These are phyloP conservation scores for Rhabditoides inermis DNA, from an alignment of 2,888 invertebrate genomes.

Conservation along the genomic window DNA sequence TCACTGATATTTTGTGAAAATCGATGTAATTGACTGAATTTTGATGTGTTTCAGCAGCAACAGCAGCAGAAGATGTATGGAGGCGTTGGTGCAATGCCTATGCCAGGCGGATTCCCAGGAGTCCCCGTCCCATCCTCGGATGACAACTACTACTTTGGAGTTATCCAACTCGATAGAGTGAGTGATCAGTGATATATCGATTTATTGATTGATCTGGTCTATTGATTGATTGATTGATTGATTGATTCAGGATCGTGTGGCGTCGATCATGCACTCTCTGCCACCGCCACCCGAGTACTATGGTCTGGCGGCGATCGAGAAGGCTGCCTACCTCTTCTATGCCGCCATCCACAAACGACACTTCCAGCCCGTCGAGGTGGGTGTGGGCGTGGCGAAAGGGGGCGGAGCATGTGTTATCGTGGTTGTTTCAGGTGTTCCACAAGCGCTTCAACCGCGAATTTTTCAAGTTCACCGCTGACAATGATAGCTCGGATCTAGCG, in stretches of 20 bases:
- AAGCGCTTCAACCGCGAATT: slow-evolving; percentile 38
- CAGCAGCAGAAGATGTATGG: background rate
- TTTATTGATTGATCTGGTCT: no score
- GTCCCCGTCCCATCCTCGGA: no score
- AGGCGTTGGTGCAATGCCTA: slow-evolving; percentile 5
- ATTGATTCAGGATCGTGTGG: slow-evolving; percentile 12
- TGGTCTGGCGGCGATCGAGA: slow-evolving; percentile 22
- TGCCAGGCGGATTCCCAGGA: no score
- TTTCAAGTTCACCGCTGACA: slow-evolving; percentile 24
- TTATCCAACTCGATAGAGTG: slow-evolving; percentile 18
- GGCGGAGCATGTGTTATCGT: background rate
- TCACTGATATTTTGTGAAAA: no score
- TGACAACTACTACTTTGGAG: slow-evolving; percentile 23
- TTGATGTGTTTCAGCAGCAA: background rate
- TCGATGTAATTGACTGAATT: background rate
- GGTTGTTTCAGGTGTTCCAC: slow-evolving; percentile 14
- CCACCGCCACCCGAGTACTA: slow-evolving; percentile 27
- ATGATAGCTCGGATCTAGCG: slow-evolving; percentile 23
- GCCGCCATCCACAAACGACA: slow-evolving; percentile 22
- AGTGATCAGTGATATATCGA: slow-evolving; percentile 3
- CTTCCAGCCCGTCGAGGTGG: slow-evolving; percentile 12
- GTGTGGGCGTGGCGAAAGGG: background rate
- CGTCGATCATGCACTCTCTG: slow-evolving; percentile 5
- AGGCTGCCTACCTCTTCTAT: slow-evolving; percentile 38
- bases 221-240: background rate